These are phyloP conservation scores for Lasiommata megera DNA, from an alignment of 2,888 invertebrate species.

Conservation along the genomic window DNA sequence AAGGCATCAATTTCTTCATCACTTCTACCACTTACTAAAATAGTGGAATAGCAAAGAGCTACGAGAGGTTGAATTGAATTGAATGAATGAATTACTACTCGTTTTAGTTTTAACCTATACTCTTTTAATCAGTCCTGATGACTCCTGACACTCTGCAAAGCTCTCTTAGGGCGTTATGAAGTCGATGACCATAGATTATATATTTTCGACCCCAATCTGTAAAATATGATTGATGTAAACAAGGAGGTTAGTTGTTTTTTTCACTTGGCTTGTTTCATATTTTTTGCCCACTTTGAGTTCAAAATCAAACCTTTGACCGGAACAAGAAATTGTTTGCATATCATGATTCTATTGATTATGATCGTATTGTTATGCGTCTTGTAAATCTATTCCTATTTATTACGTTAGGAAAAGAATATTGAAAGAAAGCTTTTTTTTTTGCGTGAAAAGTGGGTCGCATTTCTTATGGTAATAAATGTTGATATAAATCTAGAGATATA, in stretches of 20 bases:
- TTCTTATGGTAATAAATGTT: not conserved
- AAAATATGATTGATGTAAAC: constrained; percentile 50
- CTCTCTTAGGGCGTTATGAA: not conserved
- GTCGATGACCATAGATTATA: constrained; percentile 1
- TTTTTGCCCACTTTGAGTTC: constrained; percentile 32
- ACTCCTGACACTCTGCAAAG: too few species aligned
- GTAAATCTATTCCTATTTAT: constrained; percentile 6
- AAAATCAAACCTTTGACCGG: constrained; percentile 52
- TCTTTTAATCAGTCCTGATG: too few species aligned
- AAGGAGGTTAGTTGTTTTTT: constrained; percentile 47
- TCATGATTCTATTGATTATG: constrained; percentile 20
- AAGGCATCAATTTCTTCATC: too few species aligned
- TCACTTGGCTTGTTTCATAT: constrained; percentile 21
- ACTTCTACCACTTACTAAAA: too few species aligned
- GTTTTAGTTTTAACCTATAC: too few species aligned
- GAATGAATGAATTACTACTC: too few species aligned
- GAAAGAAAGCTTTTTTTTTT: not conserved
- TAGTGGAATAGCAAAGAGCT: too few species aligned
- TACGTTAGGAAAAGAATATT: not conserved
- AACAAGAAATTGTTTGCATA: constrained; percentile 16
- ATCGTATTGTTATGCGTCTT: constrained; percentile 21
- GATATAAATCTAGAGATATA: too few species aligned
- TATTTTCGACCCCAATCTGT: constrained; percentile 6
- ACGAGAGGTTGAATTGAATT: too few species aligned
- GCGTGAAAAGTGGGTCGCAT: not conserved